Conservation (phyloP, 2,113 vertebrate genomes). For the Oceanites oceanicus region DNA sequence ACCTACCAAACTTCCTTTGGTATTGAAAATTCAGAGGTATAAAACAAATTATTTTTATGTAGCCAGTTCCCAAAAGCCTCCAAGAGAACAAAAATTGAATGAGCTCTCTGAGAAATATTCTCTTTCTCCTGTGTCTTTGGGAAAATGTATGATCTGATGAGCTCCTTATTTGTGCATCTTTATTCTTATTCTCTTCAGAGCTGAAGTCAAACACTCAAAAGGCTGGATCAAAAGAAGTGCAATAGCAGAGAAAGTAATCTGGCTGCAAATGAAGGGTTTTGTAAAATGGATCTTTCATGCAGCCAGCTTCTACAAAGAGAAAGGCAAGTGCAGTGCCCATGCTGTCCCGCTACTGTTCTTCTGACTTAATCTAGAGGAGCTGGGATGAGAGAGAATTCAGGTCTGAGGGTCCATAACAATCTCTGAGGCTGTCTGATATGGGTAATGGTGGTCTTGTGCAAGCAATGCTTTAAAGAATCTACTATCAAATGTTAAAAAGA, state of each 20-base stretch:
- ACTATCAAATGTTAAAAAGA: background rate
- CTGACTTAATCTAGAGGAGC: background rate
- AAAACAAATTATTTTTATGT: background rate
- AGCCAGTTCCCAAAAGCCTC: background rate
- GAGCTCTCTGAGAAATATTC: background rate
- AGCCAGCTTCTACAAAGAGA: background rate
- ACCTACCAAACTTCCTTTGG: background rate
- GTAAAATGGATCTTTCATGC: background rate
- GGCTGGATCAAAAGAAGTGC: conserved; percentile 5
- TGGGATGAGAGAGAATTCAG: background rate
- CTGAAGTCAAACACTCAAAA: background rate
- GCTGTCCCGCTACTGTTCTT: background rate
- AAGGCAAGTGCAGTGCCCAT: background rate
- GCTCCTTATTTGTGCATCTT: background rate
- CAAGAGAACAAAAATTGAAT: background rate
- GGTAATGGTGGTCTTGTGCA: background rate
- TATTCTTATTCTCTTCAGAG: background rate
- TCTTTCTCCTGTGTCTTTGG: background rate
- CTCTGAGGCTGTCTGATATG: background rate
- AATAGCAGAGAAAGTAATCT: background rate
- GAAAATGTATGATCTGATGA: background rate
- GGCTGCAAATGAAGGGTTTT: background rate
- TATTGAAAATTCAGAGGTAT: background rate
- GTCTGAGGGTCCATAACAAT: background rate
- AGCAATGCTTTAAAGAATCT: background rate